These are phyloP conservation scores for Sweltsa coloradensis DNA, from an alignment of 1,140 invertebrate genomes.

Conservation along the genomic window DNA sequence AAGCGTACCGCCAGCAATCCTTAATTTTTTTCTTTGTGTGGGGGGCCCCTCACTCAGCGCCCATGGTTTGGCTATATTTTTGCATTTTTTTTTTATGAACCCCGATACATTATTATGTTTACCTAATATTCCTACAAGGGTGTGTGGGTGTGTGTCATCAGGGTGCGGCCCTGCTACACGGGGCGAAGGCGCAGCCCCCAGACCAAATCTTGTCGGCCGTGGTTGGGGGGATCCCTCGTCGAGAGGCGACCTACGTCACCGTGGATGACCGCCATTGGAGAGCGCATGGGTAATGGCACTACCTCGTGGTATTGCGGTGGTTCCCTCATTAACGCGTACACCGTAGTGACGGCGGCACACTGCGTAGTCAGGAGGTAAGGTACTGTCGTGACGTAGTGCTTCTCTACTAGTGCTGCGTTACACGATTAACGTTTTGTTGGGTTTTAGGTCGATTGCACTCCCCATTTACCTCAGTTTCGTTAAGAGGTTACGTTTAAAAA, in stretches of 20 bases:
- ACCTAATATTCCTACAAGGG: no score
- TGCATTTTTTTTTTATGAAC: no score
- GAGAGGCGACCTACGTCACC: conserved; percentile 10
- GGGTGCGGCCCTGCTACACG: no score
- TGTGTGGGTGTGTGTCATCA: no score
- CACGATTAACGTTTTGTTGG: neutral
- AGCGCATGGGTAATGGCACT: neutral
- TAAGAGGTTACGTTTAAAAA: neutral
- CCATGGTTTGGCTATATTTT: no score
- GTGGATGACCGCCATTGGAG: conserved; percentile 13
- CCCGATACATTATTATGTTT: no score
- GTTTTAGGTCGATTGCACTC: neutral
- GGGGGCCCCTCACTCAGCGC: no score
- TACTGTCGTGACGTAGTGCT: neutral
- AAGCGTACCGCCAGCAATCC: no score
- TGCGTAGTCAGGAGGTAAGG: conserved; percentile 10
- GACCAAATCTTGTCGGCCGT: conserved; percentile 8
- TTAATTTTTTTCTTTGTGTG: no score
- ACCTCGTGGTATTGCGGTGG: conserved; percentile 13
- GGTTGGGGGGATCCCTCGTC: conserved; percentile 11
- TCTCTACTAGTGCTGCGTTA: neutral
- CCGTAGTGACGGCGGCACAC: conserved; percentile 12
- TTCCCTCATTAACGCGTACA: neutral
- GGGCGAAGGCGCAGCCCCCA: no score
- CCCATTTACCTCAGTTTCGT: neutral